phyloP scores from a whole-genome alignment of 2,113 vertebrate species.

The Pimephales promelas region DNA sequence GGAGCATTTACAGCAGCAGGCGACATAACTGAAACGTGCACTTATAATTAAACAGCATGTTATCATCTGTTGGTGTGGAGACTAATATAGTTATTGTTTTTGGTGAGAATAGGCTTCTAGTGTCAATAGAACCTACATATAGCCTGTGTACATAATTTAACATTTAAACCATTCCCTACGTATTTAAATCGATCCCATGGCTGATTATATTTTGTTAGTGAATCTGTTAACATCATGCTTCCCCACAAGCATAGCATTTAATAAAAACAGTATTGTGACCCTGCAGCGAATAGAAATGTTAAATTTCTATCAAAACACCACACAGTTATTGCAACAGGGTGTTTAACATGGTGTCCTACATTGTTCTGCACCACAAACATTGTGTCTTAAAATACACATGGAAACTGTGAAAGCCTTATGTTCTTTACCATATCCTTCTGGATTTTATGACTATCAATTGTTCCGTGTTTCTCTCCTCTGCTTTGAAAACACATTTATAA shows the following conservation, averaged over 20 bases:
- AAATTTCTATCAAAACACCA: background rate
- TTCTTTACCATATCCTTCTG: background rate
- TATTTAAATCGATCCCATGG: background rate
- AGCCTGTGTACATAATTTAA: background rate
- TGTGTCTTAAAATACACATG: slow-evolving; percentile 24
- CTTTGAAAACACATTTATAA: background rate
- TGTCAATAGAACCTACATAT: background rate
- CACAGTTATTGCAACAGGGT: background rate
- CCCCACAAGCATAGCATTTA: background rate
- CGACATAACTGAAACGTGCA: background rate
- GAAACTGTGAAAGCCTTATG: slow-evolving; percentile 14
- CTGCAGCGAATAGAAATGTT: background rate
- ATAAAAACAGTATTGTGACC: background rate
- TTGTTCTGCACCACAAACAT: slow-evolving; percentile 13
- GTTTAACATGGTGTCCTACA: slow-evolving; percentile 5
- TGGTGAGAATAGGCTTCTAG: background rate
- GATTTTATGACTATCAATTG: background rate
- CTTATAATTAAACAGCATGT: background rate
- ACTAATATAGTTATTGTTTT: background rate
- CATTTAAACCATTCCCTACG: background rate
- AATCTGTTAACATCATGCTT: background rate
- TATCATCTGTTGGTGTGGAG: background rate
- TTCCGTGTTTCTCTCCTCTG: background rate
- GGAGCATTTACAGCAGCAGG: background rate
- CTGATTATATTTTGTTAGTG: background rate